Evolutionary conservation across 2,113 vertebrate species (phyloP), one percentile per base, ranked within the genome.

Genomic region (Rhinopithecus roxellana): DNA sequence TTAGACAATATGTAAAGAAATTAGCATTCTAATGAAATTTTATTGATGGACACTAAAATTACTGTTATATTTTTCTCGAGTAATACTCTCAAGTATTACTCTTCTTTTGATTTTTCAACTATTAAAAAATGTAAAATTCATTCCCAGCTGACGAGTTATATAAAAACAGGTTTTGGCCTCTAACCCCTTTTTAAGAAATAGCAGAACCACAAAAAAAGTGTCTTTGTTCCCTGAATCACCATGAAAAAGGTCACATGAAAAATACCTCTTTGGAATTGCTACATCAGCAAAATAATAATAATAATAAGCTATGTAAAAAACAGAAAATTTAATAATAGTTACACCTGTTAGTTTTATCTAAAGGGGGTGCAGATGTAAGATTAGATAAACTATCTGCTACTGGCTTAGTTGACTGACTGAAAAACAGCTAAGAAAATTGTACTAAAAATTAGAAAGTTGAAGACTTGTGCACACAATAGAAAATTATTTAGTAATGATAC

Each of bases 311-410:
- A 23, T 48, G 6, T 45, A 17, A 67, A 85, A 79, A 2, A 32
- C 18, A 59, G 6, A 77, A 82, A 77, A 81, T 50, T 14, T 38
- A 45, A n/a, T 48, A 64, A 64, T 70, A 84, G 2, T 75, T 80
- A 43, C 5, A n/a, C 50, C 16, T 90, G 11, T 67, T 84, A 75
- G 35, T 1, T 25, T 74, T 86, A 57, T 52, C 57, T 96, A 64
- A 32, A 30, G 79, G 30, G 3, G 5, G 0, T 79, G 6, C 18
- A 43, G 8, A 16, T n/a, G 0, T 43, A 38, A 87, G 12, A 48
- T 74, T 57, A 81, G 13, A 14, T 55, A 67, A 90, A 94, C 64
- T 87, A 35, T 13, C 9, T 75, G 17, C 43, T 5, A 80, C 40
- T 77, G 20, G 5, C 30, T 70, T n/a, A 87, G 30, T 57, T 40